Evolutionary conservation across 2,888 invertebrate species (phyloP), one percentile per base, ranked within the genome.

Genomic region (Microplitis manilae): DNA sequence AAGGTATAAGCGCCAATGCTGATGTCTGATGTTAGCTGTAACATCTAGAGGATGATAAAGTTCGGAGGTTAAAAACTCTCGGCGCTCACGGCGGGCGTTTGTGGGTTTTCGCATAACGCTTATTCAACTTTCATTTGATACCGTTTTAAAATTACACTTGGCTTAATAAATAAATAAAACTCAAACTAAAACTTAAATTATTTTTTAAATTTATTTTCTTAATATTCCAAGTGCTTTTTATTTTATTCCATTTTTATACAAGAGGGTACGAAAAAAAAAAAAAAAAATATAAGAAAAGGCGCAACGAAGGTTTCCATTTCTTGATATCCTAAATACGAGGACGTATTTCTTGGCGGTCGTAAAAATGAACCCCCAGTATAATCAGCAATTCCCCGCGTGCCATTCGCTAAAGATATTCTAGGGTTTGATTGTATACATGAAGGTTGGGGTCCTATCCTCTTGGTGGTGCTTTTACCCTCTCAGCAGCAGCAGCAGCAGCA

Each of bases 331-430:
- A 20, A 15, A 62, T 38, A 65, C 69, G 6, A 76, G 68, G 68
- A 60, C 77, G 69, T 73, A 69, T 77, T 73, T 77, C 70, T 77
- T 73, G 62, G 59, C 73, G 79, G 79, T 69, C 77, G 75, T 81
- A 81, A 81, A 81, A 79, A 79, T 73, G 60, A 76, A 38, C 77
- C 67, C 79, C 72, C 74, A 64, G 80, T 79, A 80, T 82, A 82
- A 82, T 82, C 82, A 82, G 82, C 81, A 80, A 82, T 82, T 82
- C 80, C 70, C 79, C 76, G 79, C 68, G 79, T 77, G 79, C 72
- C 76, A 73, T 78, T 80, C 79, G 75, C 69, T 76, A 50, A 50
- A 50, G 65, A 76, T 76, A 70, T 59, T 71, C 62, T n/a, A 30
- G 65, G 61, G 50, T 62, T 20, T 62, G 50, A 60, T 61, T 68